Evolutionary conservation across 1,140 invertebrate species (phyloP).

Genomic region (Calliopsis andreniformis): DNA sequence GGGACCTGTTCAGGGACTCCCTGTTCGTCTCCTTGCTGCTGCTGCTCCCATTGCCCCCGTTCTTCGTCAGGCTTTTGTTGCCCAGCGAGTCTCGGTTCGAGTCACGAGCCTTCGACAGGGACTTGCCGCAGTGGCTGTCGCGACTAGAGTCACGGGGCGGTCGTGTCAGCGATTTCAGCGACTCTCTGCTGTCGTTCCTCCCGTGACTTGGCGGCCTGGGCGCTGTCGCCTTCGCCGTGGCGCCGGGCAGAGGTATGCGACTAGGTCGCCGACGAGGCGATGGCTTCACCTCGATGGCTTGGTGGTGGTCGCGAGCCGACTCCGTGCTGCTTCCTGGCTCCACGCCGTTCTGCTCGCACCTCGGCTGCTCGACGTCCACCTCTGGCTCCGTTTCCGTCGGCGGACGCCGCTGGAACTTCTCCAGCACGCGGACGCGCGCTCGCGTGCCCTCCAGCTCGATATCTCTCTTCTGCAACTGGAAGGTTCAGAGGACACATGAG

Average conservation of each 20-base stretch:
- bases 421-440: slow-evolving; percentile 87
- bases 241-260: slow-evolving; percentile 86
- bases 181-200: slow-evolving; percentile 83
- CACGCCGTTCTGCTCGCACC: slow-evolving; percentile 81
- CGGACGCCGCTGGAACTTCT: slow-evolving; percentile 79
- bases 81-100: slow-evolving; percentile 83
- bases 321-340: slow-evolving; percentile 84
- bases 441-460: slow-evolving; percentile 91
- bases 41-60: slow-evolving; percentile 73
- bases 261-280: slow-evolving; percentile 84
- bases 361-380: slow-evolving; percentile 76
- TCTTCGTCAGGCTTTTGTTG: slow-evolving; percentile 82
- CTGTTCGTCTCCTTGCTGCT: slow-evolving; percentile 68
- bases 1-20: slow-evolving; percentile 72
- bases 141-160: slow-evolving; percentile 71
- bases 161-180: slow-evolving; percentile 80
- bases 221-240: slow-evolving; percentile 74
- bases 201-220: slow-evolving; percentile 78
- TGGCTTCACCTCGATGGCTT: slow-evolving; percentile 74
- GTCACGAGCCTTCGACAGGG: slow-evolving; percentile 68
- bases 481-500: neutral
- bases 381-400: slow-evolving; percentile 74
- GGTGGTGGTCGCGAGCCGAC: slow-evolving; percentile 84
- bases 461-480: slow-evolving; percentile 89
- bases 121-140: slow-evolving; percentile 67